Base-by-base conservation (phyloP, 1,140 invertebrate species). In the Hydropsyche tenuis region DNA sequence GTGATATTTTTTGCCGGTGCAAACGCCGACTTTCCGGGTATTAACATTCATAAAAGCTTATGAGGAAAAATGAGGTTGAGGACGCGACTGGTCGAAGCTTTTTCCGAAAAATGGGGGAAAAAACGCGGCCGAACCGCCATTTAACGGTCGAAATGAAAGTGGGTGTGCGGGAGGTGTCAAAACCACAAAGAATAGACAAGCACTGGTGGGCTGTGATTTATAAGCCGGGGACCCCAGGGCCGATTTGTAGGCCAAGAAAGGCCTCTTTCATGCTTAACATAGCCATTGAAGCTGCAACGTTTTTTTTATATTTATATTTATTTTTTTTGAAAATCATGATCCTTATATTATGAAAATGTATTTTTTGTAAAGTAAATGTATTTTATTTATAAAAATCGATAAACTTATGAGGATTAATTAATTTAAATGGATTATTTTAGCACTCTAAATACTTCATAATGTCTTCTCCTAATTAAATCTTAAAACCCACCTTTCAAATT, bases 181-280 rank as follows among this genome's bases (percentile, higher is more conserved):
- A 73, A 77, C 42, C 76, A 74, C 76, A 75, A 75, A 74, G 76
- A 72, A 72, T 72, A 75, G 73, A 77, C 76, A 73, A 77, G 60
- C 69, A 63, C 69, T 72, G 53, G 64, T 65, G 27, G 14, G 1
- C 1, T 16, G 9, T 73, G 73, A 77, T 74, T 77, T 77, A 77
- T 77, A 74, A 73, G 64, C 42, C 69, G 69, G 42, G 9, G 16
- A 53, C 14, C 12, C 56, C 56, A 6, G 12, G 9, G 56, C 9
- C 20, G 56, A 60, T 25, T 60, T 60, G 7, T 20, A 25, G 4
- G 56, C 9, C 2, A 25, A 25, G 56, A 25, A 60, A 60, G 23
- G 22, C 20, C 6, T 18, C 16, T 53, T 37, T 37, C 30, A 37
- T 4, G 30, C 30, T 37, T 9, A 9, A 37, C 9, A 9, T 9